Conservation (phyloP, 2,113 vertebrate genomes). For the Otus sunia region DNA sequence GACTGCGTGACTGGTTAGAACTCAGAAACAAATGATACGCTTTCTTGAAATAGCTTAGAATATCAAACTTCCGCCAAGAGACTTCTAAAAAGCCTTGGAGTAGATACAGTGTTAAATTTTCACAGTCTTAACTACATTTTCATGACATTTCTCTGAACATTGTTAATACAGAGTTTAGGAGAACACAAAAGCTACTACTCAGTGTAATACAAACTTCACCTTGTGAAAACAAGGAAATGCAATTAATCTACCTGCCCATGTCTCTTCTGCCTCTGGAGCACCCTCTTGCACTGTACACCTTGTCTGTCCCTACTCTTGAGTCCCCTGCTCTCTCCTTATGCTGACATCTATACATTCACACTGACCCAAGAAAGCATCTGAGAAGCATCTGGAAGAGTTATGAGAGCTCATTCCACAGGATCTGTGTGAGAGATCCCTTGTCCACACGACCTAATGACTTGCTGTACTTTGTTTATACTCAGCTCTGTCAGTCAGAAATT, state of each 20-base stretch:
- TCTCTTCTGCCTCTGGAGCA: not conserved
- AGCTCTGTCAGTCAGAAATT: not conserved
- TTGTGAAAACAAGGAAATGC: not conserved
- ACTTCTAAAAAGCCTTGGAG: not conserved
- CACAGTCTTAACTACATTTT: not conserved
- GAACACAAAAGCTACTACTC: not conserved
- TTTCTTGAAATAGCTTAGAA: not conserved
- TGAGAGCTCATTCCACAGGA: not conserved
- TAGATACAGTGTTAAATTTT: not conserved
- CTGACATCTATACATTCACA: not conserved
- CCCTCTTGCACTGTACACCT: not conserved
- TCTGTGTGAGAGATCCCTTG: not conserved
- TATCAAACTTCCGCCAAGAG: not conserved
- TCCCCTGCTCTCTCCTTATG: not conserved
- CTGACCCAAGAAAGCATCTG: not conserved
- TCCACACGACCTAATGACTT: not conserved
- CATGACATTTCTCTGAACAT: not conserved
- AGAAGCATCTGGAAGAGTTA: not conserved
- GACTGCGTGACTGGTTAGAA: not conserved
- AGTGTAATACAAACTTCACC: not conserved
- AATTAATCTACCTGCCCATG: not conserved
- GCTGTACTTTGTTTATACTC: not conserved
- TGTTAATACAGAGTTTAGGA: not conserved
- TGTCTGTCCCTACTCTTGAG: not conserved
- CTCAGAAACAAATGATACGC: rapidly evolving